Percentiles rank a stretch among this genome's conserved stretches.
Conservation (phyloP, 92 coral and sea anemone species). For the Meandrina meandrites region DNA sequence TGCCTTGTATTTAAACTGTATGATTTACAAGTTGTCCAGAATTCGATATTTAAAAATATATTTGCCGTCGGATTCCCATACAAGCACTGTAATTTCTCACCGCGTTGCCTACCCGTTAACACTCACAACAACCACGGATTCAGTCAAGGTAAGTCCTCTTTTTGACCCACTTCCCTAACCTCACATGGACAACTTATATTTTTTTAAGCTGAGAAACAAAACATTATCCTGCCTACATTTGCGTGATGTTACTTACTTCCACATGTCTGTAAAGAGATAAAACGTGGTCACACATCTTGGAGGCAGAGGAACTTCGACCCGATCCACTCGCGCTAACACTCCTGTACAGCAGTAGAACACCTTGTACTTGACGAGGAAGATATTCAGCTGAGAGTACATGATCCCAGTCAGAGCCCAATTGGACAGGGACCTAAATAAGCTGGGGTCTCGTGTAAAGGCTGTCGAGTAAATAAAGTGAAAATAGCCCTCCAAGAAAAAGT, state of each 20-base stretch:
- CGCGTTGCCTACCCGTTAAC: no score
- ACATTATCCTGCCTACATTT: no score
- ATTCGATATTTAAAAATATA: no score
- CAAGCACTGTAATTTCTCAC: no score
- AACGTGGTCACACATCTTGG: constrained; percentile 92
- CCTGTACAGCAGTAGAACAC: constrained; percentile 90
- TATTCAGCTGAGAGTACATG: constrained; percentile 72
- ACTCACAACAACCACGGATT: no score
- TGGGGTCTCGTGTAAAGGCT: constrained; percentile 76
- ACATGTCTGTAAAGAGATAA: constrained; percentile 84
- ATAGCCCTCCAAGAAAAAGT: constrained; percentile 79
- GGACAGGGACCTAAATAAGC: constrained; percentile 58
- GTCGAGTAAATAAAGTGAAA: constrained; percentile 87
- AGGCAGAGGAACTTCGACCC: constrained; percentile 72
- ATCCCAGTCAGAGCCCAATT: constrained; percentile 77
- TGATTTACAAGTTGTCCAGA: no score
- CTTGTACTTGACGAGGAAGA: constrained; percentile 86
- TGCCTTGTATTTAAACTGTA: no score
- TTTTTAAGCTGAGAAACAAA: no score
- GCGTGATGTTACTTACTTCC: constrained; percentile 85
- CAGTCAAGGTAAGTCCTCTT: no score
- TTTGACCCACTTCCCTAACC: no score
- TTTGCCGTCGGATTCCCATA: no score
- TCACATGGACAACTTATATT: no score
- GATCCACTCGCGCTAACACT: constrained; percentile 78